Evolutionary conservation across 2,888 invertebrate species (phyloP), one percentile per base, ranked within the genome.

Genomic region (Nephrotoma flavescens): DNA sequence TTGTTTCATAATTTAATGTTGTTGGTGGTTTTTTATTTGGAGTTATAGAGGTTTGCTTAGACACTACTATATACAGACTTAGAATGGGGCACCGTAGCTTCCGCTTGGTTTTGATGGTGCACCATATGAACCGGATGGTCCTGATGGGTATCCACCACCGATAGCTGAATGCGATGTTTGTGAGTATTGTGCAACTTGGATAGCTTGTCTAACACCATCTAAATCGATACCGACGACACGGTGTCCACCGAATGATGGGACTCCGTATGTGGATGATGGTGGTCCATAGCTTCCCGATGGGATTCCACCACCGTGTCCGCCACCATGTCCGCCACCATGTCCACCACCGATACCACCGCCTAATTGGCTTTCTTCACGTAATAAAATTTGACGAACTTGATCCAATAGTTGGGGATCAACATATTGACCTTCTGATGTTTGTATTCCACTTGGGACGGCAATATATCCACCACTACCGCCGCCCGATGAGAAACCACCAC

Each of bases 111-210:
- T 92, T 89, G 94, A 93, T 87, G 95, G 94, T 88, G 93, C 92
- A 88, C 93, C 93, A 90, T 93, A 93, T 86, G 93, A 93, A 86
- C 93, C 91, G 88, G 94, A 93, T 85, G 92, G 92, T 86, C 91
- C 91, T 87, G 91, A 90, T 85, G 87, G 41, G 87, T 90, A 90
- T 87, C 89, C 90, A 85, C 92, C 91, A 87, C 91, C 91, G 83
- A 92, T 92, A 83, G 92, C 91, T 89, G 92, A 89, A 87, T 93
- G 93, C 89, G 93, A 92, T 91, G 92, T 92, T 92, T 96, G 96
- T 89, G 95, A 94, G 93, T 95, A 96, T 90, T 97, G 96, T 83
- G 97, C 97, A 88, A 97, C 96, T 91, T 97, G 96, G 92, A 97
- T 95, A 89, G 96, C 96, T 89, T 96, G 96, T 90, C 96, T 95